Percentiles rank a stretch among this genome's conserved stretches.
Conservation (phyloP, 1,140 invertebrate genomes). For the Euschistus heros region DNA sequence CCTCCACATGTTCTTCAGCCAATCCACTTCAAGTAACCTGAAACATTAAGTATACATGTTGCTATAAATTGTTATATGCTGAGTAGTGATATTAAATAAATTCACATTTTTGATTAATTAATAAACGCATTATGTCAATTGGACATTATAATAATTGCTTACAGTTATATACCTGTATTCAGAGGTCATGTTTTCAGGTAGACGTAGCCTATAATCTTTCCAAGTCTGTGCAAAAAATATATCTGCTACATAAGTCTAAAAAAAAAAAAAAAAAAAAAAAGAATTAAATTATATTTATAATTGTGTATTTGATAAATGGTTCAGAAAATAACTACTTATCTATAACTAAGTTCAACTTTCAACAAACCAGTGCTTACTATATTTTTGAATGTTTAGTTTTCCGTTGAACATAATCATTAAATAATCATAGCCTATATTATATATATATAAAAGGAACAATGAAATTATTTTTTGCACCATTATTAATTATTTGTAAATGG, state of each 20-base stretch:
- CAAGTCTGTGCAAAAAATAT: conserved; percentile 87
- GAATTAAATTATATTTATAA: conserved; percentile 12
- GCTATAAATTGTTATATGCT: not conserved
- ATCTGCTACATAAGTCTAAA: conserved; percentile 75
- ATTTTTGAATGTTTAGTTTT: too few relatives aligned
- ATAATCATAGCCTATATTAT: too few relatives aligned
- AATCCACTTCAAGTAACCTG: conserved; percentile 72
- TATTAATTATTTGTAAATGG: too few relatives aligned
- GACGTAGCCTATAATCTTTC: conserved; percentile 75
- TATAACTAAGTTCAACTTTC: not conserved
- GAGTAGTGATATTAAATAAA: too few relatives aligned
- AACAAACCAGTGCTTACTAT: too few relatives aligned
- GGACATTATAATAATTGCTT: too few relatives aligned
- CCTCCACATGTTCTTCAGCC: conserved; percentile 83
- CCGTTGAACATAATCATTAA: too few relatives aligned
- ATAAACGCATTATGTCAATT: too few relatives aligned
- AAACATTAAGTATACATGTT: conserved; percentile 23
- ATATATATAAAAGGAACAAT: too few relatives aligned
- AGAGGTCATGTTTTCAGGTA: conserved; percentile 84
- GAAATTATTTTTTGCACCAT: too few relatives aligned
- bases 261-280: conserved; percentile 31
- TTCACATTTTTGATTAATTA: too few relatives aligned
- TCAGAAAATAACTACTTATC: not conserved
- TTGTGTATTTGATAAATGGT: not conserved
- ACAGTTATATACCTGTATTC: conserved; percentile 55